Evolutionary conservation across 2,888 invertebrate species (phyloP).

Genomic region (Allophyes oxyacanthae): DNA sequence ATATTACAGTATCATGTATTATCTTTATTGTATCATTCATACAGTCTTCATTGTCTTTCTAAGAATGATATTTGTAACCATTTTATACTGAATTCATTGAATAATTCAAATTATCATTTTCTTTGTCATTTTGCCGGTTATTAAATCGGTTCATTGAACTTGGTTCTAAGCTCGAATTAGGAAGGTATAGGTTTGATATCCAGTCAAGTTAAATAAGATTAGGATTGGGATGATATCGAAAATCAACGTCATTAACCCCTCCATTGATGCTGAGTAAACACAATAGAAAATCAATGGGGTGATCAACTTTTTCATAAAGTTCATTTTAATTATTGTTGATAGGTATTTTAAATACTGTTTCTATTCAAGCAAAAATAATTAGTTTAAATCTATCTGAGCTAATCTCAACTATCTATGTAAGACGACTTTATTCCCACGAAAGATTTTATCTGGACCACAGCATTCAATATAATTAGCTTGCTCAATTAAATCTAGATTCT

Average conservation of each 20-base stretch:
- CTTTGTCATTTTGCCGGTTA: conserved; percentile 6
- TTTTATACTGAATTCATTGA: conserved; percentile 28
- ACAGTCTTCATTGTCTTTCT: conserved; percentile 35
- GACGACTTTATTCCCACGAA: conserved; percentile 67
- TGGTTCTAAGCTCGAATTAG: too few relatives aligned
- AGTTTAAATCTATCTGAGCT: conserved; percentile 37
- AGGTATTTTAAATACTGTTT: conserved; percentile 21
- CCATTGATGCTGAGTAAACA: too few relatives aligned
- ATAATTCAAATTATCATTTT: conserved; percentile 18
- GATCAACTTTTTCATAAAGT: too few relatives aligned
- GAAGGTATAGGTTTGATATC: not conserved
- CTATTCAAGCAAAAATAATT: conserved; percentile 32
- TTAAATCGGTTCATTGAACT: conserved; percentile 1
- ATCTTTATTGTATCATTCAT: conserved; percentile 35
- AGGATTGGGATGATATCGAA: too few relatives aligned
- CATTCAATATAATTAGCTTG: conserved; percentile 77
- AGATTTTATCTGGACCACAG: conserved; percentile 63
- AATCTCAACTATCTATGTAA: conserved; percentile 51
- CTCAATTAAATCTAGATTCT: conserved; percentile 72
- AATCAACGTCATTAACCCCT: too few relatives aligned
- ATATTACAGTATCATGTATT: conserved; percentile 19
- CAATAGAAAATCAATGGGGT: too few relatives aligned
- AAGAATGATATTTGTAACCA: conserved; percentile 29
- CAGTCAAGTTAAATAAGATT: too few relatives aligned
- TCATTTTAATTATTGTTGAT: conserved; percentile 1